Base-by-base conservation (phyloP, 2,888 invertebrate genomes). In the Tetheella fluctuosa region DNA sequence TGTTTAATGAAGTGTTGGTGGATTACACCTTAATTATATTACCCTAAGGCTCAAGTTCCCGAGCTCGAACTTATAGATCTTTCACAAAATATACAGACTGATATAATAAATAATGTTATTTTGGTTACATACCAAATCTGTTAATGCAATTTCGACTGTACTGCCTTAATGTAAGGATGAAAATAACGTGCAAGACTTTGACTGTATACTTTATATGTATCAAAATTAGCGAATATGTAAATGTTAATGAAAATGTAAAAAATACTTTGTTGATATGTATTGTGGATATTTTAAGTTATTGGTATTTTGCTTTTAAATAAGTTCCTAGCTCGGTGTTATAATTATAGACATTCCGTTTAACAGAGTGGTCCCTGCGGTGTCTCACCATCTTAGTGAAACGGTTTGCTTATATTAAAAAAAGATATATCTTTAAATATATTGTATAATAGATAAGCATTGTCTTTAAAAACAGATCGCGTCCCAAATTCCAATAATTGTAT, bases 401-500 rank as follows among this genome's bases (percentile, higher is more conserved):
- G 20, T 48, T 48, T 48, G 48, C 6, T 7, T 48, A n/a, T 48
- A 48, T 20, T 20, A 20, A 1, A 34, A 34, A 10, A 20, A 7
- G 13, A 34, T 13, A 34, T 34, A 34, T 34, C 34, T 34, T 12
- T 13, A 34, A 13, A 13, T 34, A 12, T 30, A 10, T 30, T 10
- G 30, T 30, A 30, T n/a, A n/a, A n/a, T n/a, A n/a, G n/a, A 30
- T 34, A 13, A 34, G 34, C 2, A 34, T 34, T 34, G 3, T 34
- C 34, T 34, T 34, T 34, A 34, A 1, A 34, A 34, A 67, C 67
- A 64, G 73, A 70, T 61, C 68, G 59, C 63, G 63, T 64, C 62
- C 67, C 70, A 65, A 74, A 81, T 81, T 83, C 82, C 82, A 80
- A 69, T 80, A 59, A 76, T 68, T 67, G 60, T 71, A 79, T 79